Evolutionary conservation across 2,113 vertebrate species (phyloP).

Genomic region (Platysteira castanea): DNA sequence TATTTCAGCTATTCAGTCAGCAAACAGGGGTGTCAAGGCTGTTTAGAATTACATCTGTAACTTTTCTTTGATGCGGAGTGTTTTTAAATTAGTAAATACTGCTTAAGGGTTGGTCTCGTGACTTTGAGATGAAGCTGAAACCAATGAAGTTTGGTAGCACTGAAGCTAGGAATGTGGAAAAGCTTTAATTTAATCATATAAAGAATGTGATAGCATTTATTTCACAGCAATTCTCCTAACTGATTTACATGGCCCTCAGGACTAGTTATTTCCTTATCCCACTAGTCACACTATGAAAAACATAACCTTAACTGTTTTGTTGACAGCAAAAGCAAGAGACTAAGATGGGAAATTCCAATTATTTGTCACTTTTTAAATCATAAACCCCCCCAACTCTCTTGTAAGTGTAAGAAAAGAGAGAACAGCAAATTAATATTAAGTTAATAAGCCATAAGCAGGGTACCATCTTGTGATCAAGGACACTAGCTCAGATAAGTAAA

Average conservation of each 20-base stretch:
- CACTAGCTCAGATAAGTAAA: neutral
- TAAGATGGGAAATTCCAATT: neutral
- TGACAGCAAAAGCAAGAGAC: neutral
- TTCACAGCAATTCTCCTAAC: neutral
- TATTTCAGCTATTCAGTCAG: constrained; percentile 48
- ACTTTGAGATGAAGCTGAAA: neutral
- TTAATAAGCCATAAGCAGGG: neutral
- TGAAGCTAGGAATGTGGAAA: neutral
- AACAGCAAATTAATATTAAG: neutral
- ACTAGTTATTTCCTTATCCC: neutral
- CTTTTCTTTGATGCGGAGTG: constrained; percentile 45
- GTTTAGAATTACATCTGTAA: constrained; percentile 60
- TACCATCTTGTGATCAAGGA: neutral
- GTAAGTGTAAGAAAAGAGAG: neutral
- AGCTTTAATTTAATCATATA: neutral
- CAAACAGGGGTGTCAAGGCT: constrained; percentile 38
- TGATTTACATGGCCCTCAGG: neutral
- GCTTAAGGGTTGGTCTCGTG: neutral
- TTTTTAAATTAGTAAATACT: constrained; percentile 23
- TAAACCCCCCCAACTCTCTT: neutral
- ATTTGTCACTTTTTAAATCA: neutral
- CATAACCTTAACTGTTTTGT: neutral
- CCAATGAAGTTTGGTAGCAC: neutral
- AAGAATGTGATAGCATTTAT: neutral
- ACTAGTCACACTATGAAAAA: neutral